Evolutionary conservation across 2,888 invertebrate species (phyloP), one percentile per base, ranked within the genome.

Genomic region (Chrysolina haemoptera): DNA sequence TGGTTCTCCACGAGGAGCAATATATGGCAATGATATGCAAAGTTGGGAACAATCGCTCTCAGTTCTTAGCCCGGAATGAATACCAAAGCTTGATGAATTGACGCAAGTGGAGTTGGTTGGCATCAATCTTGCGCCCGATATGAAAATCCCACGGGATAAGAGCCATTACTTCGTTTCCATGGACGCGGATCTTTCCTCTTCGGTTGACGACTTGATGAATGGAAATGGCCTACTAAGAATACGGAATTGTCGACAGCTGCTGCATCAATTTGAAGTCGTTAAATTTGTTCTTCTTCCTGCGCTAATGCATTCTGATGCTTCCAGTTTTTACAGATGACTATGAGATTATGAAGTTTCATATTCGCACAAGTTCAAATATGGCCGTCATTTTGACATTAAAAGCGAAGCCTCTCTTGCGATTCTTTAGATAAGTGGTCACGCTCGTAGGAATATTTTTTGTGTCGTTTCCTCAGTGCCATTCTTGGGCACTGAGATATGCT

Each of bases 41-140:
- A 59, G 22, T 59, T 35, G 22, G 22, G 55, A 22, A 59, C 59
- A 59, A 59, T 59, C 59, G 59, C 27, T 59, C n/a, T 14, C 22
- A 22, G 27, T 59, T 27, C 12, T 59, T 59, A 35, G 16, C 3
- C 11, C 9, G 59, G 35, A 59, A 59, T 59, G 59, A 59, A 59
- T 59, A 59, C 59, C 27, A 59, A 59, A 59, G 59, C 59, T 35
- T 59, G 59, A 59, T 59, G 43, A 70, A 70, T 50, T 16, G 62
- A 43, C 20, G 62, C 62, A 12, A 68, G 73, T 69, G 64, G 43
- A 73, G 46, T 62, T 53, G 43, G 62, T 73, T 66, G 62, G 62
- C 62, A 70, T 70, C 73, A 73, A 73, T 73, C 69, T 73, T 62
- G n/a, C 27, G 59, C 27, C 50, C 66, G 73, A 73, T 73, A 73